Evolutionary conservation across 2,888 invertebrate genomes (phyloP), one percentile per base, ranked within the genome.

Genomic region (Palloptera scutellata): DNA sequence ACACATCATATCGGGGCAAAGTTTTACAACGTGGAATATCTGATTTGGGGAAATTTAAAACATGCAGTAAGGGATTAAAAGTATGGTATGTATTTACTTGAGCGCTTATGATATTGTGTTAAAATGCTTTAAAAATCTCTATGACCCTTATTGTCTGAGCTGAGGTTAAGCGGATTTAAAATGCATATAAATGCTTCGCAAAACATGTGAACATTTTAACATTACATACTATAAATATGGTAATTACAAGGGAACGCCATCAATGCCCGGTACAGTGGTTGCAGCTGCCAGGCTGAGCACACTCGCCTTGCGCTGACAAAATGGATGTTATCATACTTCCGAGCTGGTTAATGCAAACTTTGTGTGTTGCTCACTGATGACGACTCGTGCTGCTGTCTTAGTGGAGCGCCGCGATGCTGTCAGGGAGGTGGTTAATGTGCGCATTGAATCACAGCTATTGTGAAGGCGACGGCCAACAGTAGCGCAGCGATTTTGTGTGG

Each of bases 391-490:
- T 4, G 83, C 76, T 3, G 81, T 79, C 67, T 82, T 82, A 53
- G 78, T 79, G 30, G 84, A 84, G 17, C 84, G 82, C 1, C 84
- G 73, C 2, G 85, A 85, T 0, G 83, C 83, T 1, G 84, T 84
- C 60, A 85, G 70, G 2, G 85, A 85, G 19, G 85, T 85, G 67
- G 85, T 85, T 20, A 85, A 70, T 0, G 85, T 85, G 63, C 85
- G 77, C 84, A 85, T 84, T 5, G 85, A 85, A 73, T 85, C 85
- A 68, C 83, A 84, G 70, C 85, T 85, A 58, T 85, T 84, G 69
- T 84, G 84, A 57, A 85, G 73, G 8, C 83, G 81, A 1, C 83
- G 80, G n/a, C 83, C 83, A 10, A 81, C 83, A 0, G 82, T 83
- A 67, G 82, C 78, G 67, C 84, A 83, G 43, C 84, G 83, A 48